These are phyloP conservation scores for Centruroides sculpturatus DNA, from an alignment of 1,140 invertebrate genomes.

Conservation along the genomic window DNA sequence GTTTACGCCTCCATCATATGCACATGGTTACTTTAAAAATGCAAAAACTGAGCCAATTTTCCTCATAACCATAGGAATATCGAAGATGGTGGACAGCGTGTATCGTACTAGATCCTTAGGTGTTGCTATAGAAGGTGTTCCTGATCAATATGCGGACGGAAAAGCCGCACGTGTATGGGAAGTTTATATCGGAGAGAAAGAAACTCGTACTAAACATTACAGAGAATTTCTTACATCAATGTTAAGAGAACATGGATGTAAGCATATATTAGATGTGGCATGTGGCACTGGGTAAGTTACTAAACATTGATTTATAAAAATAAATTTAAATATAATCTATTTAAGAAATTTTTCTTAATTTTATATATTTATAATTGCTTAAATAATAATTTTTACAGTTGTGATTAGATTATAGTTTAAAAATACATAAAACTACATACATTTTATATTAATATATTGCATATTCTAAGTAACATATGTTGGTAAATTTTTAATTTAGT, in stretches of 20 bases:
- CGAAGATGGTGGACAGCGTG: conserved; percentile 34
- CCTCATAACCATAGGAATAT: too few species aligned
- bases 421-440: too few species aligned
- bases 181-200: conserved; percentile 70
- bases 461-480: too few species aligned
- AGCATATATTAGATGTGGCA: conserved; percentile 60
- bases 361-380: conserved; percentile 5
- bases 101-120: conserved; percentile 60
- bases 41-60: too few species aligned
- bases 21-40: too few species aligned
- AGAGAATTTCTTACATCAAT: conserved; percentile 58
- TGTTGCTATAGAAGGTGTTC: conserved; percentile 59
- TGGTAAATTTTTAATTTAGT: too few species aligned
- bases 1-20: too few species aligned
- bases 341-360: too few species aligned
- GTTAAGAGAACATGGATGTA: conserved; percentile 50
- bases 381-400: background rate
- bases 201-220: conserved; percentile 64
- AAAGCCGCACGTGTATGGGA: conserved; percentile 77
- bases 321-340: background rate
- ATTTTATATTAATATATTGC: too few species aligned
- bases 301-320: background rate
- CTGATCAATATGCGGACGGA: conserved; percentile 73
- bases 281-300: conserved; percentile 63
- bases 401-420: too few species aligned